Base-by-base conservation (phyloP, 2,888 invertebrate species). In the Melieria picta region DNA sequence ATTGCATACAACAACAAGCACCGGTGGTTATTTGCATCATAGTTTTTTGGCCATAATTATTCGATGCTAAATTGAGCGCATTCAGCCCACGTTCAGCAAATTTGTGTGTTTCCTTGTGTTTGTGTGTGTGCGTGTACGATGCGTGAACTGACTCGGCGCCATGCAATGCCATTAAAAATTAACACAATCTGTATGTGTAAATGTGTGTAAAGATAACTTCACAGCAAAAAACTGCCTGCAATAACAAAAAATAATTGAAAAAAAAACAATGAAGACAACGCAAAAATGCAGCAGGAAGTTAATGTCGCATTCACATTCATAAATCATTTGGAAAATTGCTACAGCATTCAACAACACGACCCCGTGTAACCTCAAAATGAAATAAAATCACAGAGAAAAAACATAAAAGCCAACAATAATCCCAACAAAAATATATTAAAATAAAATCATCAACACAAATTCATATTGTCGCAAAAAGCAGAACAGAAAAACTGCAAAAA, bases 291-390 rank as follows among this genome's bases (percentile, higher is more conserved):
- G 74, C 83, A 81, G 84, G 85, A 85, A 83, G 81, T 81, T 80
- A 82, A 83, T 85, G 85, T 80, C 81, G 80, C 82, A 80, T 79
- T 77, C 79, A 80, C 79, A 83, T 84, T 79, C 82, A 85, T 85
- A 85, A 85, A 85, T 85, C 84, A 85, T 82, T 81, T 73, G 77
- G 74, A 77, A 80, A 82, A 83, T 82, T 81, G 80, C 79, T 77
- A 77, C 71, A 71, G 67, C 76, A 13, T 57, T 65, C 70, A 72
- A 66, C 66, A 69, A 69, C 61, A 71, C 47, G 56, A 60, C 7
- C 56, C 61, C 9, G 13, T 9, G 10, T n/a, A 50, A 16, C n/a
- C 11, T 56, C 13, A 48, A 45, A 57, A 65, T 46, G 0, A 4
- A 64, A 9, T 13, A 16, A 9, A 65, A 65, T 45, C 11, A 55